Evolutionary conservation across 2,797 vertebrate species (phyloP).

Genomic region (Carcharodon carcharias): DNA sequence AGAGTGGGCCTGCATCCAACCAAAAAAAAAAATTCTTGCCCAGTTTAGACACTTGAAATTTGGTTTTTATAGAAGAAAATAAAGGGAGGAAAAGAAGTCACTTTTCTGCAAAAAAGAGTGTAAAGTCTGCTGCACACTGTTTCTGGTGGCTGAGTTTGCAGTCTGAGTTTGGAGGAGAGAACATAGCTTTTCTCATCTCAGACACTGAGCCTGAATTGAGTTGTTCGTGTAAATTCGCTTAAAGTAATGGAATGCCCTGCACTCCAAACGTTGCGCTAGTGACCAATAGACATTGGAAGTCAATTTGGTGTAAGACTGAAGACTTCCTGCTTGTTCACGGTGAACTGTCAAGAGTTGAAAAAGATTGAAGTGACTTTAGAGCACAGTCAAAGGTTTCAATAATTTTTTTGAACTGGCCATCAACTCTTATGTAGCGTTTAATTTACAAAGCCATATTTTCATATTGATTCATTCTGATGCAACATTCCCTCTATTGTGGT

Average conservation of each 20-base stretch:
- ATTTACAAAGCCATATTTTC: constrained; percentile 33
- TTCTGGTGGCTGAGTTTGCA: constrained; percentile 67
- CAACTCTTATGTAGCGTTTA: constrained; percentile 29
- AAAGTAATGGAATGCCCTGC: constrained; percentile 81
- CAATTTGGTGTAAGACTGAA: constrained; percentile 79
- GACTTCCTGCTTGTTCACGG: constrained; percentile 68
- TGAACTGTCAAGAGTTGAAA: constrained; percentile 68
- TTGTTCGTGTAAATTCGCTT: constrained; percentile 78
- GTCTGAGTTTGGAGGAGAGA: constrained; percentile 72
- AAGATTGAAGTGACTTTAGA: constrained; percentile 37
- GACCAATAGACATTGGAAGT: constrained; percentile 80
- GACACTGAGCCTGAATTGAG: constrained; percentile 77
- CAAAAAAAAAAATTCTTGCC: constrained; percentile 62
- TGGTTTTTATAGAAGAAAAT: constrained; percentile 78
- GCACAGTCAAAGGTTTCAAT: constrained; percentile 36
- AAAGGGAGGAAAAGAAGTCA: constrained; percentile 58
- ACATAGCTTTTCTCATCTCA: constrained; percentile 56
- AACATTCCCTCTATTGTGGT: constrained; percentile 31
- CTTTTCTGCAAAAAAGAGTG: constrained; percentile 59
- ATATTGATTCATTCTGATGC: constrained; percentile 30
- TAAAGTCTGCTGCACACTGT: constrained; percentile 72
- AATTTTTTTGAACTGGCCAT: constrained; percentile 34
- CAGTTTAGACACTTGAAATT: constrained; percentile 70
- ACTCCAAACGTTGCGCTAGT: constrained; percentile 76
- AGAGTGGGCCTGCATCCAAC: constrained; percentile 82